Base-by-base conservation (phyloP, 1,140 invertebrate genomes). In the Rhizoglyphus robini region DNA sequence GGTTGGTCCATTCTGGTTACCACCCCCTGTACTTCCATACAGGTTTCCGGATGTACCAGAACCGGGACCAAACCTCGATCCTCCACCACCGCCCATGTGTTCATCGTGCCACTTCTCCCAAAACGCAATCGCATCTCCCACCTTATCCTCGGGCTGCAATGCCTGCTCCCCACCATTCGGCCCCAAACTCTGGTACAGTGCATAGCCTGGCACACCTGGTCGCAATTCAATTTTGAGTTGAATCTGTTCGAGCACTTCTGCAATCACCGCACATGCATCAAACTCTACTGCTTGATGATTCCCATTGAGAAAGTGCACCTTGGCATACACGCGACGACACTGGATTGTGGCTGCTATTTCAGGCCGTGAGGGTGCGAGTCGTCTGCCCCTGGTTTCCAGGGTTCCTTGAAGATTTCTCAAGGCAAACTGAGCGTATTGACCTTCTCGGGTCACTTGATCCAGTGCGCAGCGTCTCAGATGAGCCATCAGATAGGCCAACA, bases 201-300 rank as follows among this genome's bases (percentile, higher is more conserved):
- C 84, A 74, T 87, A 89, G 5, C 86, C 86, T 78, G 84, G 86
- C 15, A 89, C 88, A 69, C 83, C 82, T 60, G 88, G 84, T 67
- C 84, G 83, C 13, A 97, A 82, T 5, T 91, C 92, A 72, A 96
- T 91, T 79, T 94, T 96, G 38, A 67, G n/a, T 41, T 67, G 60
- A 46, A 84, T 83, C 68, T 90, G 84, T n/a, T 96, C 85, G 69
- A 90, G 84, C 73, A 79, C 78, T 71, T 96, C 90, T 69, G 83
- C 83, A n/a, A 91, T 87, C 0, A 90, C 92, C 15, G 91, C 88
- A 29, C 90, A 91, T 0, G 91, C 89, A 76, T 95, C 88, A 78
- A 96, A 96, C 76, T 95, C 90, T 2, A 96, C 84, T 0, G 90
- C 88, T 73, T 95, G 88, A 74, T 92, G 92, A 72, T 94, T 90